A percentile compares a stretch with the other conserved stretches of the same genome.
These are phyloP conservation scores for Tiaroga cobitis DNA, from an alignment of 2,797 vertebrate genomes.

Conservation along the genomic window DNA sequence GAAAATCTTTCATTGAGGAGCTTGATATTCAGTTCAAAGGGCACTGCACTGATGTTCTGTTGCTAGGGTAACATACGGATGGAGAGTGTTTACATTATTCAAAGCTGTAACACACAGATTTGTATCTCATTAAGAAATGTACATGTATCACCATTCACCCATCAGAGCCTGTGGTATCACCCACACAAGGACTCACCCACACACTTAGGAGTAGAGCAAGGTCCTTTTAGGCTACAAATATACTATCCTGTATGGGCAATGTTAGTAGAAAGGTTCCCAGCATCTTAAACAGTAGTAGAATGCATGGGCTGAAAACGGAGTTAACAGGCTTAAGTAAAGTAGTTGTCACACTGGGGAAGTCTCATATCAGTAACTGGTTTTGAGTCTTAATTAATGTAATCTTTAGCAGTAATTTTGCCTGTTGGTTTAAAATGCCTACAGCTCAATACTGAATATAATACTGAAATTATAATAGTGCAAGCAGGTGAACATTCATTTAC, in stretches of 20 bases:
- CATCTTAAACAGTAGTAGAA: neutral
- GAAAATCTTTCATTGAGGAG: neutral
- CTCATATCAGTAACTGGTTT: no score
- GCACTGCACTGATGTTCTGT: slow-evolving; percentile 69
- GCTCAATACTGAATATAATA: no score
- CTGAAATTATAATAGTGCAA: no score
- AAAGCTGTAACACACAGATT: slow-evolving; percentile 16
- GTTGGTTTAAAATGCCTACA: no score
- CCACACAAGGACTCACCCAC: slow-evolving; percentile 39
- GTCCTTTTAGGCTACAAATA: neutral
- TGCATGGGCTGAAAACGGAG: neutral
- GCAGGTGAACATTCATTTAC: no score
- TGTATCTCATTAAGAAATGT: slow-evolving; percentile 32
- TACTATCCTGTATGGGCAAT: neutral
- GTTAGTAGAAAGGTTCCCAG: neutral
- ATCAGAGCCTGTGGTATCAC: slow-evolving; percentile 13
- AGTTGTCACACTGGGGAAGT: no score
- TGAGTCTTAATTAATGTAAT: no score
- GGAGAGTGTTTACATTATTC: slow-evolving; percentile 37
- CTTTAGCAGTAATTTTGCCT: no score
- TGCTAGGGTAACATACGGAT: slow-evolving; percentile 53
- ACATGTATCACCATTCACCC: slow-evolving; percentile 5
- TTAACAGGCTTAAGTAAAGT: no score
- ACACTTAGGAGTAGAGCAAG: neutral
- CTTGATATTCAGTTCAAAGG: slow-evolving; percentile 42